Conservation (phyloP, 1,140 invertebrate species). For the Globodera rostochiensis region DNA sequence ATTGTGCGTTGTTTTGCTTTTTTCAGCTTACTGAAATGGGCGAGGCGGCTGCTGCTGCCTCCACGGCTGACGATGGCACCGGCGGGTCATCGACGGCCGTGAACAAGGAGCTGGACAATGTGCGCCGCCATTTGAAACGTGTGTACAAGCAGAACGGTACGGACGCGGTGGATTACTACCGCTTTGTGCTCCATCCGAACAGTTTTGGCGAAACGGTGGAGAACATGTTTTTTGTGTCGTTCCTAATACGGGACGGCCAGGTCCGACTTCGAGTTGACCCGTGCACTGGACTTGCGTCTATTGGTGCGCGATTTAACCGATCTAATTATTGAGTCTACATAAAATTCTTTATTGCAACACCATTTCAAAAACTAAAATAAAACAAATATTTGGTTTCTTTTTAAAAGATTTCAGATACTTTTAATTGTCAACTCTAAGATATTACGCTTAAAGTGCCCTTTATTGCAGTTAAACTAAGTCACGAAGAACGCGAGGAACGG, state of each 20-base stretch:
- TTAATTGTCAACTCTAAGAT: neutral
- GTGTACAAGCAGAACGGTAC: conserved; percentile 26
- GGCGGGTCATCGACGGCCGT: neutral
- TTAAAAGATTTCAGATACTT: neutral
- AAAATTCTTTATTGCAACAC: too few species aligned
- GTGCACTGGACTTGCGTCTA: conserved; percentile 2
- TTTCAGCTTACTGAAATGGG: conserved; percentile 1
- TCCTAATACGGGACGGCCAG: conserved; percentile 30
- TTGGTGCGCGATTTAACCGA: neutral
- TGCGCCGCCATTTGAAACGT: conserved; percentile 17
- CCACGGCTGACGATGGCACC: neutral
- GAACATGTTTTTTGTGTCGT: conserved; percentile 42
- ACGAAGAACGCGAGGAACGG: conserved; percentile 17
- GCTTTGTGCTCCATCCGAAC: conserved; percentile 34
- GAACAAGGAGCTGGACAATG: conserved; percentile 34
- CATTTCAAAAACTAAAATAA: too few species aligned
- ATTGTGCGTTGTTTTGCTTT: neutral
- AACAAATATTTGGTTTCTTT: neutral
- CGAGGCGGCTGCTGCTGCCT: conserved; percentile 9
- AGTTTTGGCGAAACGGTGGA: conserved; percentile 36
- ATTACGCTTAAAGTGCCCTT: neutral
- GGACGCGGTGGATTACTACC: conserved; percentile 29
- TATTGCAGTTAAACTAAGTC: neutral
- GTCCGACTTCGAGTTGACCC: conserved; percentile 24
- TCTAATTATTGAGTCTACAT: neutral